phyloP scores from a whole-genome alignment of 2,797 vertebrate genomes.

The Gymnothorax javanicus region DNA sequence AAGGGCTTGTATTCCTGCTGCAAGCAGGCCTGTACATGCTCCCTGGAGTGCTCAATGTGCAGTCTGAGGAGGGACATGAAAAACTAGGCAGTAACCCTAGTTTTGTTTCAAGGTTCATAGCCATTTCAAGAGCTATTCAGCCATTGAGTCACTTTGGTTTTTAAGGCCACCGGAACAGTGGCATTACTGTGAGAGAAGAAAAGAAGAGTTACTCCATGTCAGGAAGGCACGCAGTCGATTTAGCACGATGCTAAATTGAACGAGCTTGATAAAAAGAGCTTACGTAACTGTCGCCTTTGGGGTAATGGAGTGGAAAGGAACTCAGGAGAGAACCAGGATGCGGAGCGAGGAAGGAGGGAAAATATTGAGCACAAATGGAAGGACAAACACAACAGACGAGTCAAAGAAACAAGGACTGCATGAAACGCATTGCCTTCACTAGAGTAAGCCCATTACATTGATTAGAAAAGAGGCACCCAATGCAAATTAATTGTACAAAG shows the following conservation, averaged over 20 bases:
- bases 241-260: neutral
- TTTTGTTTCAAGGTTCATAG: neutral
- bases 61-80: neutral
- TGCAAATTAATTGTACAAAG: neutral
- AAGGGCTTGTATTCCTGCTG: neutral
- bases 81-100: neutral
- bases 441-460: neutral
- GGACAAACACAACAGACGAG: neutral
- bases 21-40: neutral
- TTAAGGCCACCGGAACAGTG: neutral
- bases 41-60: neutral
- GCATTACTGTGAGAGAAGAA: neutral
- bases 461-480: neutral
- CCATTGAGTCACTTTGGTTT: too few species aligned
- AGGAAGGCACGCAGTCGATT: neutral
- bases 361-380: neutral
- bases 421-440: neutral
- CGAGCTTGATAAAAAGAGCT: slow-evolving; percentile 21
- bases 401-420: neutral
- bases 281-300: slow-evolving; percentile 24
- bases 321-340: slow-evolving; percentile 19
- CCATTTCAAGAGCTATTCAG: neutral
- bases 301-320: slow-evolving; percentile 37
- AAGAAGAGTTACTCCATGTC: neutral
- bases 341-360: slow-evolving; percentile 33